Conservation (phyloP, 2,113 vertebrate species). For the Corynorhinus townsendii region DNA sequence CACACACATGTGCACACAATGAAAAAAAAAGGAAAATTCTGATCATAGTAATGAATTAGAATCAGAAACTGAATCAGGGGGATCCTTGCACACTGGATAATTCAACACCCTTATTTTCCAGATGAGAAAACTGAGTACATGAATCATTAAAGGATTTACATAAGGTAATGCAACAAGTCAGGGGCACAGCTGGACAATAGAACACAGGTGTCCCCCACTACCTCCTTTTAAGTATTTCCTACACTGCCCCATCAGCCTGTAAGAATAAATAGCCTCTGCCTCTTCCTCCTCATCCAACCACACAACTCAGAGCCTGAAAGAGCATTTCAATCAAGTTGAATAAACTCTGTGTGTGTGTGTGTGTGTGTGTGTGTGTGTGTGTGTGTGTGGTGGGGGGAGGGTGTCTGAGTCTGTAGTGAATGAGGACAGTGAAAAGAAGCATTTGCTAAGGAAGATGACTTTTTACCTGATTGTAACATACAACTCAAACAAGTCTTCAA, state of each 20-base stretch:
- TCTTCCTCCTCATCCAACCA: neutral
- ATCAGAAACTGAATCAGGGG: neutral
- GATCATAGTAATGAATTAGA: neutral
- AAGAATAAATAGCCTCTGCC: neutral
- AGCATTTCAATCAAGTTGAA: neutral
- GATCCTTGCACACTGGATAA: neutral
- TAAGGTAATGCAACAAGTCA: neutral
- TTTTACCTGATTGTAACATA: neutral
- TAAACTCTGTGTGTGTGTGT: neutral
- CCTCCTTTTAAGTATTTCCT: neutral
- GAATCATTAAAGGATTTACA: neutral
- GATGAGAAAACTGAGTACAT: neutral
- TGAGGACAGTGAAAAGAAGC: neutral
- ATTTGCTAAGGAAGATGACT: neutral
- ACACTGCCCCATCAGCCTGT: neutral
- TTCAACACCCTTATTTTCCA: neutral
- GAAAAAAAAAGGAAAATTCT: neutral
- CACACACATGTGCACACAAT: neutral
- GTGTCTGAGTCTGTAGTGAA: neutral
- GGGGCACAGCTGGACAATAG: neutral
- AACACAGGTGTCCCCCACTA: neutral
- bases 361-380: neutral
- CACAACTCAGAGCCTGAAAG: neutral
- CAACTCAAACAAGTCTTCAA: neutral
- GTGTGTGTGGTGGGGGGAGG: neutral